A percentile compares a stretch with the other conserved stretches of the same genome.
phyloP scores from a whole-genome alignment of 2,113 vertebrate genomes.

The Calcarius ornatus region DNA sequence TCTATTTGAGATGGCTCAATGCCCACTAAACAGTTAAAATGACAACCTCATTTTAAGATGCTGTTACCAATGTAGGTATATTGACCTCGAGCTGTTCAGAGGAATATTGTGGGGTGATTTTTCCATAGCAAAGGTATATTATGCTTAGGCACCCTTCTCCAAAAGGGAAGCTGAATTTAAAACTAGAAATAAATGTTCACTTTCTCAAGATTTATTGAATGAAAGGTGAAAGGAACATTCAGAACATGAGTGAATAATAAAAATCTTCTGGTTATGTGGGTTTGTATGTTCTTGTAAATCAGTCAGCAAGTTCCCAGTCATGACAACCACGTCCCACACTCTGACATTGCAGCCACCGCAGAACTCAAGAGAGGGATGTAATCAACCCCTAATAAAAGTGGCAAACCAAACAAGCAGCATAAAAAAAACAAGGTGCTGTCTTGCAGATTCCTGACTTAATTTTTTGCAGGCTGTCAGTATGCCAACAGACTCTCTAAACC shows the following conservation, averaged over 20 bases:
- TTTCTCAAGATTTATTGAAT: not conserved
- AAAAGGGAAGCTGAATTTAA: not conserved
- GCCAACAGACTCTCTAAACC: accelerated
- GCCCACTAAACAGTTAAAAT: not conserved
- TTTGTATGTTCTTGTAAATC: conserved; percentile 27
- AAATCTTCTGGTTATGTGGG: conserved; percentile 14
- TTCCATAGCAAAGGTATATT: not conserved
- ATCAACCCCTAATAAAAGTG: not conserved
- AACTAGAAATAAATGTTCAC: not conserved
- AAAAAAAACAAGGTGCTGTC: not conserved
- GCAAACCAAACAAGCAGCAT: not conserved
- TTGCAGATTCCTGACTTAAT: not conserved
- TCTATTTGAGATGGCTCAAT: not conserved
- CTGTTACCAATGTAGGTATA: not conserved
- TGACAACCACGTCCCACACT: not conserved
- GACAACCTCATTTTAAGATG: not conserved
- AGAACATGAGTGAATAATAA: not conserved
- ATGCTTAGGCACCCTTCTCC: not conserved
- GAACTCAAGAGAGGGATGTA: not conserved
- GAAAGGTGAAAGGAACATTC: conserved; percentile 6
- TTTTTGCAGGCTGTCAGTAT: not conserved
- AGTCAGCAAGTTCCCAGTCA: not conserved
- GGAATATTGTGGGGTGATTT: not conserved
- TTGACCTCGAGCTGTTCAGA: not conserved
- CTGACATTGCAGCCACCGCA: not conserved